Conservation (phyloP, 64 coral and sea anemone genomes). For the Platygyra sinensis region DNA sequence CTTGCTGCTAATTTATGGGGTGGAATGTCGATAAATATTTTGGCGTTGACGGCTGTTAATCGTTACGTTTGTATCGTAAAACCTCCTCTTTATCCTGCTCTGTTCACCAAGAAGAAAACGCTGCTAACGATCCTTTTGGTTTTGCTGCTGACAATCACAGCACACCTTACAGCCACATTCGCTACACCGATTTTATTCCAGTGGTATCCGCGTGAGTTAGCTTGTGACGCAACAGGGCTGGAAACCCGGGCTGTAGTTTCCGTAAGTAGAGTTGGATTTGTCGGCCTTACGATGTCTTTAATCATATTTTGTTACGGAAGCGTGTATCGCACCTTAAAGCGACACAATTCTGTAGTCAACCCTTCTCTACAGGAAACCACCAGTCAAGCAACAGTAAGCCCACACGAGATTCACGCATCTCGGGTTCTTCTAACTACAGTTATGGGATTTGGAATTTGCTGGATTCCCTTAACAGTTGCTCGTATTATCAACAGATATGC, state of each 20-base stretch:
- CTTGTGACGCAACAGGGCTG: neutral
- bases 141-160: neutral
- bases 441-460: neutral
- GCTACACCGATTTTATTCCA: neutral
- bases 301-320: neutral
- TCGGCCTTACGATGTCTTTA: neutral
- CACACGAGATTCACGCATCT: neutral
- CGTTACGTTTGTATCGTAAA: slow-evolving; percentile 29
- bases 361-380: neutral
- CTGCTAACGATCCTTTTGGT: neutral
- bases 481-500: neutral
- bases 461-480: neutral
- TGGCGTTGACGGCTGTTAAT: slow-evolving; percentile 15
- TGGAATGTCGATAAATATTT: neutral
- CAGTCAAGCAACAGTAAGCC: neutral
- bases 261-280: neutral
- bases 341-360: neutral
- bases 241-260: neutral
- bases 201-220: neutral
- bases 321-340: neutral
- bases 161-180: neutral
- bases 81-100: neutral
- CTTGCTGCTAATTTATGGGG: neutral
- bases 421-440: neutral
- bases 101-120: slow-evolving; percentile 30